These are phyloP conservation scores for Malurus cyaneus DNA, from an alignment of 2,113 vertebrate genomes.

Conservation along the genomic window DNA sequence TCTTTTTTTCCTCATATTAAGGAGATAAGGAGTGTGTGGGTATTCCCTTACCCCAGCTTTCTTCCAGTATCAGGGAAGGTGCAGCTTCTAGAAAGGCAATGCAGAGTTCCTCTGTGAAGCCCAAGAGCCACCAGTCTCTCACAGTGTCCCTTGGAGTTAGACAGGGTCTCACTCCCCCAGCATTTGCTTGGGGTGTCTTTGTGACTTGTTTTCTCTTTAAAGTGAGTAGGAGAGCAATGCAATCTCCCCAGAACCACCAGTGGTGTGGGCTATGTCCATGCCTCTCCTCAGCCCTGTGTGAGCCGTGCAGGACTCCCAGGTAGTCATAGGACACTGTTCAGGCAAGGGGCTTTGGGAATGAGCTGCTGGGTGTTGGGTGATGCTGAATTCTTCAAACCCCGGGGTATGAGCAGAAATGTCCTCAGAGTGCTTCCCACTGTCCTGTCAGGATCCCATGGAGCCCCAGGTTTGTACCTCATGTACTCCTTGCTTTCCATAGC, in stretches of 20 bases:
- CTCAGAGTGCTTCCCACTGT: neutral
- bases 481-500: neutral
- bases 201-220: neutral
- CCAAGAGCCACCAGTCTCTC: neutral
- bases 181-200: neutral
- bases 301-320: neutral
- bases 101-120: neutral
- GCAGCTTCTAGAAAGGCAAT: neutral
- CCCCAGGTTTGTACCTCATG: neutral
- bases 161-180: neutral
- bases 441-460: neutral
- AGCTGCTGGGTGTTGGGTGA: neutral
- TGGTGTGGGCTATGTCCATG: rapidly evolving
- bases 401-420: neutral
- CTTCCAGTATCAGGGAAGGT: neutral
- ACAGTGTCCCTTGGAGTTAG: neutral
- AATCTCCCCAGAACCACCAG: neutral
- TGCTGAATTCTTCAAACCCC: neutral
- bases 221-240: neutral
- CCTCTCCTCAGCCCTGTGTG: neutral
- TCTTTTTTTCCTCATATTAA: neutral
- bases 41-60: neutral
- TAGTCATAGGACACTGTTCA: neutral
- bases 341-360: neutral
- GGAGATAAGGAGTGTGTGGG: neutral